phyloP scores from a whole-genome alignment of 1,140 invertebrate species.

The Hyles euphorbiae region DNA sequence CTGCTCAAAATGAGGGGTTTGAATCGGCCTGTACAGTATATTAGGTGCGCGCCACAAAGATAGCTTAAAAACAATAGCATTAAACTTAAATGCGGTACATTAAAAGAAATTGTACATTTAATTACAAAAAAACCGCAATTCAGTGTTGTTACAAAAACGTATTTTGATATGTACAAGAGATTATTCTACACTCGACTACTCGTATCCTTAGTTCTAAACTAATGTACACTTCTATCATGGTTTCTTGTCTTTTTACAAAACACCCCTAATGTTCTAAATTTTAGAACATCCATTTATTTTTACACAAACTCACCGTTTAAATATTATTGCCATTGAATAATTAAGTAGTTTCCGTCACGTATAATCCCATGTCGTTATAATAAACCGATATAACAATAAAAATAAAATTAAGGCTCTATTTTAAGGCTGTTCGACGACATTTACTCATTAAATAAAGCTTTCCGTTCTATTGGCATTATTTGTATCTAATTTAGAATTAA shows the following conservation, averaged over 20 bases:
- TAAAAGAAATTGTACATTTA: slow-evolving; percentile 50
- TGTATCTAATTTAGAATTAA: slow-evolving; percentile 16
- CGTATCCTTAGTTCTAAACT: slow-evolving; percentile 41
- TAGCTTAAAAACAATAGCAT: slow-evolving; percentile 2
- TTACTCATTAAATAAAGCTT: slow-evolving; percentile 37
- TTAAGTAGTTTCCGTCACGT: slow-evolving; percentile 30
- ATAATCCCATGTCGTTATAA: slow-evolving; percentile 6
- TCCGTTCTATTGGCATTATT: slow-evolving; percentile 28
- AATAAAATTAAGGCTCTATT: slow-evolving; percentile 32
- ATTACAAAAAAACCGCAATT: slow-evolving; percentile 42
- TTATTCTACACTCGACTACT: slow-evolving; percentile 37
- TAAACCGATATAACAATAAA: slow-evolving; percentile 12
- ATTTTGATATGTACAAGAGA: slow-evolving; percentile 64
- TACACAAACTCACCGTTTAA: slow-evolving; percentile 4
- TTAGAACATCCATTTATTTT: slow-evolving; percentile 46
- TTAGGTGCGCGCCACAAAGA: neutral
- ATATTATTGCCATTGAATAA: slow-evolving; percentile 41
- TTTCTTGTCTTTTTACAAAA: slow-evolving; percentile 56
- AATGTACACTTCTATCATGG: slow-evolving; percentile 40
- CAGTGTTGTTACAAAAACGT: slow-evolving; percentile 46
- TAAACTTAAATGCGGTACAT: slow-evolving; percentile 39
- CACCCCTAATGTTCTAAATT: slow-evolving; percentile 52
- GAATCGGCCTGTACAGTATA: no score
- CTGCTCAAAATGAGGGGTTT: no score
- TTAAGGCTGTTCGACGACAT: slow-evolving; percentile 20